Conservation (phyloP, 2,888 invertebrate genomes). For the Callyntrura guangdongensis region DNA sequence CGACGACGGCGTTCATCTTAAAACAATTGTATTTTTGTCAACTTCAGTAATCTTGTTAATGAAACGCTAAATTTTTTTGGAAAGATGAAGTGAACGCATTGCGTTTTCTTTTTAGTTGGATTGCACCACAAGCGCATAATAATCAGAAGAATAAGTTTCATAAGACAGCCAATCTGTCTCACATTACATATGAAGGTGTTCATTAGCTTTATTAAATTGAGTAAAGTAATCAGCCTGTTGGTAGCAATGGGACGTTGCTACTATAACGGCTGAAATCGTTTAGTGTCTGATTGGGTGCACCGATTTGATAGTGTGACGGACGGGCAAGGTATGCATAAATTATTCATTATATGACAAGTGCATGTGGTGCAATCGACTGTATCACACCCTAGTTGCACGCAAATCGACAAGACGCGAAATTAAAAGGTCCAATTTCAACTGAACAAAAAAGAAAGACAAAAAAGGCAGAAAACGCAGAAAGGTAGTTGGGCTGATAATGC, state of each 20-base stretch:
- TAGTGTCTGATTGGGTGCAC: no score
- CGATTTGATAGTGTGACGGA: constrained; percentile 39
- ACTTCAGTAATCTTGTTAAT: background rate
- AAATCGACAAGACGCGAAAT: background rate
- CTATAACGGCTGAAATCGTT: background rate
- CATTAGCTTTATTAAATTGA: constrained; percentile 15
- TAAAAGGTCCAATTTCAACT: background rate
- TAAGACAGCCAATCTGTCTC: constrained; percentile 22
- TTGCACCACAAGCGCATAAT: background rate
- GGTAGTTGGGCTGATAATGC: background rate
- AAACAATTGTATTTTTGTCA: constrained; percentile 11
- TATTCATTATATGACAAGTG: constrained; percentile 16
- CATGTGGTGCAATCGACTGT: constrained; percentile 1
- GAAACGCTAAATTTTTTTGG: background rate
- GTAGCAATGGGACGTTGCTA: background rate
- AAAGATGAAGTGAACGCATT: background rate
- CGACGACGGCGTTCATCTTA: background rate
- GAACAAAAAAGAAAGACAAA: background rate
- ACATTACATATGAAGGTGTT: background rate
- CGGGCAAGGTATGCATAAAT: constrained; percentile 30
- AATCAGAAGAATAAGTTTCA: constrained; percentile 18
- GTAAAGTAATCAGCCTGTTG: constrained; percentile 23
- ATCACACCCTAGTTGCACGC: background rate
- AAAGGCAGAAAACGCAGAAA: background rate
- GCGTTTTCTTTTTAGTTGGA: background rate